These are phyloP conservation scores for Nipponacmea schrenckii DNA, from an alignment of 2,888 invertebrate genomes.

Conservation along the genomic window DNA sequence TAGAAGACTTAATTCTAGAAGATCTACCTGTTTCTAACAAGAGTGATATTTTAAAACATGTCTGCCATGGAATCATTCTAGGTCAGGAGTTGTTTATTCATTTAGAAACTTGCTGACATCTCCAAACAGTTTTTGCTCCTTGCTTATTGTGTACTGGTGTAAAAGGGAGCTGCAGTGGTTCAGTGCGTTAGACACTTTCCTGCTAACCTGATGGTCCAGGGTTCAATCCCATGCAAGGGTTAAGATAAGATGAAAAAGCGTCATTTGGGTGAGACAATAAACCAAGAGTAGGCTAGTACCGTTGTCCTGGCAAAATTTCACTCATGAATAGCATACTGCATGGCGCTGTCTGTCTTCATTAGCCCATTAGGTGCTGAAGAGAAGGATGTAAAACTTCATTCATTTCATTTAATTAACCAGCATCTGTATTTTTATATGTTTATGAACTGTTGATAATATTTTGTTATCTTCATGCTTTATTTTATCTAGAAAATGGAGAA, in stretches of 20 bases:
- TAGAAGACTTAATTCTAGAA: conserved; percentile 81
- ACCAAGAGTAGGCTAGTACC: too few species aligned
- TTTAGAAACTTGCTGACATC: background rate
- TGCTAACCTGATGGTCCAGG: too few species aligned
- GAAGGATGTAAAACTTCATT: too few species aligned
- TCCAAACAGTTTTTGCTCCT: background rate
- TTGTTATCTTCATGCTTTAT: background rate
- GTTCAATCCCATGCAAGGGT: too few species aligned
- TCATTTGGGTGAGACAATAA: background rate
- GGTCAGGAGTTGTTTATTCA: conserved; percentile 40
- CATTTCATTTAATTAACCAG: background rate
- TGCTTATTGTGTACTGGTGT: too few species aligned
- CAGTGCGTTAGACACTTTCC: too few species aligned
- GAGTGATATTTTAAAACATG: conserved; percentile 33
- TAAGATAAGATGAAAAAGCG: too few species aligned
- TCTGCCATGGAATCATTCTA: conserved; percentile 56
- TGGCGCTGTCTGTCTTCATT: too few species aligned
- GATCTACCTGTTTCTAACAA: conserved; percentile 44
- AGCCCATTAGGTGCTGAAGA: too few species aligned
- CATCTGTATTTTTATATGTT: background rate
- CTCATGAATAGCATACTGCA: too few species aligned
- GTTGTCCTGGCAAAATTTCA: too few species aligned
- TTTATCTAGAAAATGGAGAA: conserved; percentile 52
- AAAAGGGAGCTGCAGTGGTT: background rate
- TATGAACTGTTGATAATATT: background rate